Evolutionary conservation across 2,888 invertebrate species (phyloP), one percentile per base, ranked within the genome.

Genomic region (Lasioglossum zephyrum): DNA sequence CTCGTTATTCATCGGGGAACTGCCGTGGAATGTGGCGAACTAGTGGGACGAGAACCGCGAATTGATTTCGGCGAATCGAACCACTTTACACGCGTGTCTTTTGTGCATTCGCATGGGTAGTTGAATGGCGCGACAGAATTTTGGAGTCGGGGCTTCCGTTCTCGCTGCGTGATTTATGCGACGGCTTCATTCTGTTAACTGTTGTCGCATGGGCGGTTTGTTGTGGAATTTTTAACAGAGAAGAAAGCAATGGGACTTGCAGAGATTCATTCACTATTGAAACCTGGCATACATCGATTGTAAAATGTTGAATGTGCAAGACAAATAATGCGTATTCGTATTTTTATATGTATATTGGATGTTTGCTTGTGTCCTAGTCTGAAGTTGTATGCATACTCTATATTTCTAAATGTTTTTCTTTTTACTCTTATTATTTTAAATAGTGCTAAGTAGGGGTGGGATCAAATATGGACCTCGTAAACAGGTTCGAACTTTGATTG

Each of bases 11-110:
- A 73, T 41, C 47, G 57, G 16, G n/a, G 49, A 57, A 41, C 60
- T 18, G 66, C 8, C 22, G 72, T 31, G 63, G 41, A 26, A 49
- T 75, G 22, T 41, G 39, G 36, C 70, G 60, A 60, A 57, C 60
- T 44, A 18, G 57, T 41, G 81, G 53, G 74, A 26, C 49, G 57
- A 47, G 70, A 36, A 11, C 6, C 47, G 44, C n/a, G 53, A 84
- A 84, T 85, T 77, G 81, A 77, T 86, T 84, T 81, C 60, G 63
- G 60, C 66, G 26, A 77, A 66, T 74, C 63, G 47, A 49, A 18
- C n/a, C 72, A 31, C 60, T 78, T 41, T 41, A 11, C 44, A 53
- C 26, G 16, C 18, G 41, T 22, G 26, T 26, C 22, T 49, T 78
- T 69, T 69, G 69, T 69, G 13, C 16, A 22, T 44, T 70, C 22